Conservation (phyloP, 2,888 invertebrate genomes). For the Bellardia pandia region DNA sequence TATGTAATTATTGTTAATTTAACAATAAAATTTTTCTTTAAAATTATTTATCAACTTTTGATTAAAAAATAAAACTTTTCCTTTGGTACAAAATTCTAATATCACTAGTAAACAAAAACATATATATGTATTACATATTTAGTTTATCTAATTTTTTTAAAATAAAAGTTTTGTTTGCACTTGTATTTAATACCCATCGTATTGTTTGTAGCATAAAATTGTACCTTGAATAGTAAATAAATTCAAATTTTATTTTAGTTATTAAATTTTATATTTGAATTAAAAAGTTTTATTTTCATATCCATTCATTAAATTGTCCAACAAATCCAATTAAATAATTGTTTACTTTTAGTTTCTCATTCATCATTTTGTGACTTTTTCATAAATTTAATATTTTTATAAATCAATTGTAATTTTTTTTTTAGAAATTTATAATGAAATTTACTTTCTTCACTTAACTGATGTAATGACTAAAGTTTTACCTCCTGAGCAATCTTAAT, state of each 20-base stretch:
- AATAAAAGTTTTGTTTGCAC: no score
- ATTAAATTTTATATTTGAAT: background rate
- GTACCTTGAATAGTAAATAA: background rate
- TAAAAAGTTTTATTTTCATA: background rate
- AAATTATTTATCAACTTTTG: no score
- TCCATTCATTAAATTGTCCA: slow-evolving; percentile 27
- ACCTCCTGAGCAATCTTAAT: background rate
- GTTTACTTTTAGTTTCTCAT: slow-evolving; percentile 16
- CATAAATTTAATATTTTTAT: slow-evolving; percentile 15
- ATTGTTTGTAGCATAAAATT: background rate
- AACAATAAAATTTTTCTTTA: no score
- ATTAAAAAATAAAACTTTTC: no score
- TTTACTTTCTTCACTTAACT: slow-evolving; percentile 52
- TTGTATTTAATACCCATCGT: background rate
- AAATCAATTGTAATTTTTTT: slow-evolving; percentile 18
- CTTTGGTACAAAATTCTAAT: no score
- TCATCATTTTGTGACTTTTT: slow-evolving; percentile 26
- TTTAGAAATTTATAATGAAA: slow-evolving; percentile 25
- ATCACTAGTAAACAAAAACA: no score
- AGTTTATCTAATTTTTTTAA: no score
- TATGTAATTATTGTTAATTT: no score
- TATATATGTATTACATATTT: no score
- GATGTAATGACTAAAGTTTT: slow-evolving; percentile 56
- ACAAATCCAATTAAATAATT: slow-evolving; percentile 49
- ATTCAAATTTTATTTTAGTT: background rate